Conservation (phyloP, 2,113 vertebrate species). For the Rana temporaria region DNA sequence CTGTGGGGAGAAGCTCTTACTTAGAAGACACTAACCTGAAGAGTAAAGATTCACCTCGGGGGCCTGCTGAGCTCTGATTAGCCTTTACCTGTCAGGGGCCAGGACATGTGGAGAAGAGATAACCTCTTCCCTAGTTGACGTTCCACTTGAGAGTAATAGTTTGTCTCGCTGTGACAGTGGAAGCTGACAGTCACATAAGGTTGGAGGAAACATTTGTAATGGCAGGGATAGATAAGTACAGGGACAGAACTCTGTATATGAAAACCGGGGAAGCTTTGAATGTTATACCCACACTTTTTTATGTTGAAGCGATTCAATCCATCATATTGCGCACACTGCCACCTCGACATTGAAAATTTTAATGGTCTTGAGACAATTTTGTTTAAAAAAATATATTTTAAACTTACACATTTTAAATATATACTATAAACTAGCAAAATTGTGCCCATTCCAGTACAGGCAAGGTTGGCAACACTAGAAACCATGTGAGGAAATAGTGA, state of each 20-base stretch:
- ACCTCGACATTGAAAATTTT: no score
- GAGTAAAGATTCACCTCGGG: not conserved
- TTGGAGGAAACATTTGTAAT: not conserved
- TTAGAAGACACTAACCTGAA: conserved; percentile 11
- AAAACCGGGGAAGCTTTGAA: no score
- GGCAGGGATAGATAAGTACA: not conserved
- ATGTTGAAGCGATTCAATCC: no score
- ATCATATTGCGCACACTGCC: no score
- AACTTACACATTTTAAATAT: no score
- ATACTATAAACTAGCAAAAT: no score
- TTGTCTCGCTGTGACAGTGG: not conserved
- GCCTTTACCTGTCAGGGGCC: not conserved
- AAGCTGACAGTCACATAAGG: not conserved
- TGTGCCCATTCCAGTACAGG: no score
- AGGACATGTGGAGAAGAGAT: conserved; percentile 1
- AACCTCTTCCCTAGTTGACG: conserved; percentile 4
- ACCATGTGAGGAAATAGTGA: no score
- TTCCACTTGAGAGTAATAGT: not conserved
- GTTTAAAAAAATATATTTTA: no score
- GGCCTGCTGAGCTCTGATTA: conserved; percentile 41
- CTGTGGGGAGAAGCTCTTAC: conserved; percentile 18
- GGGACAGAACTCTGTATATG: not conserved
- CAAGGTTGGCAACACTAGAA: no score
- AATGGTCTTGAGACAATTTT: no score
- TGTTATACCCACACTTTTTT: no score